These are phyloP conservation scores for Pararge aegeria DNA, from an alignment of 1,140 invertebrate species.

Conservation along the genomic window DNA sequence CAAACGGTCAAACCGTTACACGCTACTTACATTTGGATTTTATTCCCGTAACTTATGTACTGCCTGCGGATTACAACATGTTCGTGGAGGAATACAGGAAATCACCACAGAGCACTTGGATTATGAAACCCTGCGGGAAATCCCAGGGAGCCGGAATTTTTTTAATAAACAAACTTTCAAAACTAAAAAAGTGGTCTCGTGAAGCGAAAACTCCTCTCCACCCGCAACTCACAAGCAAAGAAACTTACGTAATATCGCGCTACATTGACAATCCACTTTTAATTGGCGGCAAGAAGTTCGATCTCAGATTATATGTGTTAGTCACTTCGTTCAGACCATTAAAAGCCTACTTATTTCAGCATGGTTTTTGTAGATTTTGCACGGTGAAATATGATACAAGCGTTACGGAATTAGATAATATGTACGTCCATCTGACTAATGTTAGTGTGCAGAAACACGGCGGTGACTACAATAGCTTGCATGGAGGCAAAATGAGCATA, in stretches of 20 bases:
- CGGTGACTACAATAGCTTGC: background rate
- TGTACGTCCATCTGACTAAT: conserved; percentile 3
- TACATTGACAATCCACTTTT: conserved; percentile 82
- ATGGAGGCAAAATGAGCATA: background rate
- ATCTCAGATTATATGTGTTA: background rate
- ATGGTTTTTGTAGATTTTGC: background rate
- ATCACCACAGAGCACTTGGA: conserved; percentile 96
- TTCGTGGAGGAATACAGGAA: conserved; percentile 97
- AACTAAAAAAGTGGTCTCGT: conserved; percentile 91
- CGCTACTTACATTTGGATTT: conserved; percentile 94
- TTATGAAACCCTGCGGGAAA: conserved; percentile 97
- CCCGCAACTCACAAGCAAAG: conserved; percentile 87
- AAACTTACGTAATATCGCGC: conserved; percentile 93
- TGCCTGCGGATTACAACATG: conserved; percentile 97
- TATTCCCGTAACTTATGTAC: conserved; percentile 95
- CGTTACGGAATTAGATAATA: conserved; percentile 4
- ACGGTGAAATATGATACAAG: conserved; percentile 1
- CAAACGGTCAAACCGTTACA: conserved; percentile 85
- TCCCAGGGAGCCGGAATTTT: conserved; percentile 93
- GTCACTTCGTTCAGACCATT: background rate
- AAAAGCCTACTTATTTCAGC: background rate
- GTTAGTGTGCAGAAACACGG: background rate
- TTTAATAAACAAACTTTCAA: conserved; percentile 92
- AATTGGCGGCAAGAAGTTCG: background rate
- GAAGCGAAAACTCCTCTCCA: conserved; percentile 90